Conservation (phyloP, 2,888 invertebrate species). For the Tridacna gigas region DNA sequence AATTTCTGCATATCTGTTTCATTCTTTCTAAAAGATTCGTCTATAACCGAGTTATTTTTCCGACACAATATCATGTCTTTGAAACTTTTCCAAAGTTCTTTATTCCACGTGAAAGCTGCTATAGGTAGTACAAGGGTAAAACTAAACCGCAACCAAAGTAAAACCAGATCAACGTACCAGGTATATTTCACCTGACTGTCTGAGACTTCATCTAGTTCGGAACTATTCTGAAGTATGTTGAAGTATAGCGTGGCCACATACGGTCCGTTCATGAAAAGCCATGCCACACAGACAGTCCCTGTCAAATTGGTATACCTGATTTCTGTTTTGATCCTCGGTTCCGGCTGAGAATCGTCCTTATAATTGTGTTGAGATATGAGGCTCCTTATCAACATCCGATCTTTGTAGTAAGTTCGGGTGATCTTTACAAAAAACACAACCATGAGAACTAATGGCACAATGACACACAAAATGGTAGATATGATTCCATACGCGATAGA, state of each 20-base stretch:
- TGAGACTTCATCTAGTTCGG: constrained; percentile 53
- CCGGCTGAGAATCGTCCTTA: constrained; percentile 56
- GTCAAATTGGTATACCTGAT: constrained; percentile 71
- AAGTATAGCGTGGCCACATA: constrained; percentile 72
- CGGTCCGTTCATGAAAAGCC: constrained; percentile 78
- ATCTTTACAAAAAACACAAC: constrained; percentile 72
- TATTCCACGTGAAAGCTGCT: constrained; percentile 75
- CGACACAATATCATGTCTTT: constrained; percentile 79
- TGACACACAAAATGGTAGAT: constrained; percentile 70
- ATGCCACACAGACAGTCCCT: constrained; percentile 71
- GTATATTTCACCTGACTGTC: constrained; percentile 66
- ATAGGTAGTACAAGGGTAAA: constrained; percentile 77
- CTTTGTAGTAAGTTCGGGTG: constrained; percentile 65
- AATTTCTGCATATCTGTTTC: constrained; percentile 43
- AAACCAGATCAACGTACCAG: constrained; percentile 75
- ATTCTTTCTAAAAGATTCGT: constrained; percentile 65
- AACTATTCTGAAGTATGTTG: constrained; percentile 68
- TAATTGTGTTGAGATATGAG: constrained; percentile 70
- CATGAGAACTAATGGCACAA: constrained; percentile 72
- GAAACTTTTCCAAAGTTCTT: constrained; percentile 79
- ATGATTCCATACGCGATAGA: constrained; percentile 72
- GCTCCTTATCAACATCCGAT: constrained; percentile 62
- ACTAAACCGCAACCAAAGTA: constrained; percentile 80
- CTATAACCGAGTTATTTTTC: constrained; percentile 79
- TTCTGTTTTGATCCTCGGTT: constrained; percentile 68